A percentile compares a stretch with the other conserved stretches of the same genome.
phyloP scores from a whole-genome alignment of 2,797 vertebrate genomes.

The Denticeps clupeoides region DNA sequence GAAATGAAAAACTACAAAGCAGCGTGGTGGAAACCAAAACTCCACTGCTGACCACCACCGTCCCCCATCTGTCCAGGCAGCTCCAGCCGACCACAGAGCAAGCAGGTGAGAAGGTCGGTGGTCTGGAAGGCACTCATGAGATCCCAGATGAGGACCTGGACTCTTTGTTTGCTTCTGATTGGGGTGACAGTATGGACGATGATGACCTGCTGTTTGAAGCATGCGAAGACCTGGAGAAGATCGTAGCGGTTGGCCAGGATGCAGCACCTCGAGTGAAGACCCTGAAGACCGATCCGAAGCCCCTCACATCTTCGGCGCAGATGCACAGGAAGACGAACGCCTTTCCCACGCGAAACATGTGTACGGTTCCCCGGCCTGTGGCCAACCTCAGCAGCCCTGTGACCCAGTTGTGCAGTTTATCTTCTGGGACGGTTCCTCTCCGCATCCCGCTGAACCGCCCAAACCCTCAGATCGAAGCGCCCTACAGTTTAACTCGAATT shows the following conservation, averaged over 20 bases:
- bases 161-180: conserved; percentile 52
- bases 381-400: too few relatives aligned
- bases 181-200: conserved; percentile 71
- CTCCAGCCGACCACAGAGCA: conserved; percentile 31
- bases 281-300: too few relatives aligned
- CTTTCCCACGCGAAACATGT: too few relatives aligned
- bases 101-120: background rate
- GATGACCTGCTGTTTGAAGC: conserved; percentile 76
- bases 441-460: conserved; percentile 9
- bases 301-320: too few relatives aligned
- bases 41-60: too few relatives aligned
- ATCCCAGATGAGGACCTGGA: conserved; percentile 40
- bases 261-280: too few relatives aligned
- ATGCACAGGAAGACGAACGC: background rate
- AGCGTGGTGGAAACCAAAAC: too few relatives aligned
- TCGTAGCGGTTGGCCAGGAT: too few relatives aligned
- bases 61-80: background rate
- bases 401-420: too few relatives aligned
- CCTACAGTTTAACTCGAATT: conserved; percentile 45
- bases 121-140: conserved; percentile 4
- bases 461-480: conserved; percentile 11
- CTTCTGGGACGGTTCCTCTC: too few relatives aligned
- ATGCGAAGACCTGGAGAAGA: conserved; percentile 75
- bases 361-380: too few relatives aligned
- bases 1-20: conserved; percentile 20